Percentiles rank a stretch among this genome's conserved stretches.
Evolutionary conservation across 1,140 invertebrate species (phyloP).

Genomic region (Drosophila varians): DNA sequence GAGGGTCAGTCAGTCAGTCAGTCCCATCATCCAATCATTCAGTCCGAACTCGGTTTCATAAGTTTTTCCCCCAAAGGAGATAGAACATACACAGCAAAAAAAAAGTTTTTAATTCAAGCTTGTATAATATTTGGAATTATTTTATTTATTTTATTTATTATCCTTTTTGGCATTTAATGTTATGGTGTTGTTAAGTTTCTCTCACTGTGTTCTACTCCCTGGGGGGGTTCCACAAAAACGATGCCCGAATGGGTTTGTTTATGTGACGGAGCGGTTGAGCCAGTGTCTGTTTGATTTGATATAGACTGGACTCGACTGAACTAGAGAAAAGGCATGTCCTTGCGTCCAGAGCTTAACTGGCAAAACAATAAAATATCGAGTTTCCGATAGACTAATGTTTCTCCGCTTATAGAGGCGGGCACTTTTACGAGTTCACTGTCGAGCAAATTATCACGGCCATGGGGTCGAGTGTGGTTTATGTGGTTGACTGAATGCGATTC

Average conservation of each 20-base stretch:
- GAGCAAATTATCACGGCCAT: slow-evolving; percentile 27
- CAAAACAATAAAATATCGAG: slow-evolving; percentile 62
- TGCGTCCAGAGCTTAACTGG: slow-evolving; percentile 47
- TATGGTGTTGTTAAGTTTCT: neutral
- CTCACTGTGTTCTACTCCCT: slow-evolving; percentile 6
- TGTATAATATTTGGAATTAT: no score
- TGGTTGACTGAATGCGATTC: neutral
- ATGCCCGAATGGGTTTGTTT: slow-evolving; percentile 37
- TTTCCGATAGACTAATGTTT: slow-evolving; percentile 56
- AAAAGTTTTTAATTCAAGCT: no score
- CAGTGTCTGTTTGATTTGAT: slow-evolving; percentile 58
- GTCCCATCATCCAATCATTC: slow-evolving; percentile 32
- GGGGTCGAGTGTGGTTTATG: slow-evolving; percentile 11
- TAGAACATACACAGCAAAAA: neutral
- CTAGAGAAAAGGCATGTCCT: slow-evolving; percentile 39
- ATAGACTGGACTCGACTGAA: slow-evolving; percentile 35
- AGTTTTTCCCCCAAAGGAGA: slow-evolving; percentile 49
- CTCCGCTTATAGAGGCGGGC: slow-evolving; percentile 41
- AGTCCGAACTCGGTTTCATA: slow-evolving; percentile 47
- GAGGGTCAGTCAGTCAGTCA: slow-evolving; percentile 40
- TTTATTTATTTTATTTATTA: no score
- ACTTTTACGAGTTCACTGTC: slow-evolving; percentile 52
- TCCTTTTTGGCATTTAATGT: neutral
- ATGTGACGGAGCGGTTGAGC: slow-evolving; percentile 11
- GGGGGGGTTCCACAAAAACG: slow-evolving; percentile 36